Evolutionary conservation across 2,888 invertebrate species (phyloP).

Genomic region (Torymus auratus): DNA sequence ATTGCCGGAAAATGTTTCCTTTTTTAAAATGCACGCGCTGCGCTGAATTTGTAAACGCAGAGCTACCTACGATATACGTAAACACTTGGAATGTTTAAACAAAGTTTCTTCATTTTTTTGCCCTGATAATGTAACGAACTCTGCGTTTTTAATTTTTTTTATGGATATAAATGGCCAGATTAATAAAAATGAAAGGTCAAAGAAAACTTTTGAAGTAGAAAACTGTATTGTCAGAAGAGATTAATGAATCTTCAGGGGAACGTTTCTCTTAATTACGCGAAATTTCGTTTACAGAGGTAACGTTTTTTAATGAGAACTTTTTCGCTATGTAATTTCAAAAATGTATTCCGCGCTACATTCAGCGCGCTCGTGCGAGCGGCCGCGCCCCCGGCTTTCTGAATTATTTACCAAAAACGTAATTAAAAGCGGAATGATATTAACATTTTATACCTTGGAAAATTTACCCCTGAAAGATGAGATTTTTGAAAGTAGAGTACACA

Average conservation of each 20-base stretch:
- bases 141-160: too few relatives aligned
- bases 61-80: too few relatives aligned
- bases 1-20: too few relatives aligned
- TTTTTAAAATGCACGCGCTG: too few relatives aligned
- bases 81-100: too few relatives aligned
- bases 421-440: neutral
- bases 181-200: too few relatives aligned
- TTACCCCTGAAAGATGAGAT: neutral
- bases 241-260: neutral
- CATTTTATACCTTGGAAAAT: neutral
- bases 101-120: too few relatives aligned
- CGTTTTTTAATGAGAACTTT: slow-evolving; percentile 2
- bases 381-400: neutral
- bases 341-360: neutral
- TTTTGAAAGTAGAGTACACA: neutral
- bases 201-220: neutral
- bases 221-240: neutral
- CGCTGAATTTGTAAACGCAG: too few relatives aligned
- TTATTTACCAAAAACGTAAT: slow-evolving; percentile 1
- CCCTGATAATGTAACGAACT: too few relatives aligned
- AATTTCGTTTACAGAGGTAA: neutral
- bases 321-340: neutral
- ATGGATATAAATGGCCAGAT: too few relatives aligned
- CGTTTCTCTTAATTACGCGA: neutral
- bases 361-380: neutral